phyloP scores from a whole-genome alignment of 2,888 invertebrate species.

The Cryptocheilus praepositus region DNA sequence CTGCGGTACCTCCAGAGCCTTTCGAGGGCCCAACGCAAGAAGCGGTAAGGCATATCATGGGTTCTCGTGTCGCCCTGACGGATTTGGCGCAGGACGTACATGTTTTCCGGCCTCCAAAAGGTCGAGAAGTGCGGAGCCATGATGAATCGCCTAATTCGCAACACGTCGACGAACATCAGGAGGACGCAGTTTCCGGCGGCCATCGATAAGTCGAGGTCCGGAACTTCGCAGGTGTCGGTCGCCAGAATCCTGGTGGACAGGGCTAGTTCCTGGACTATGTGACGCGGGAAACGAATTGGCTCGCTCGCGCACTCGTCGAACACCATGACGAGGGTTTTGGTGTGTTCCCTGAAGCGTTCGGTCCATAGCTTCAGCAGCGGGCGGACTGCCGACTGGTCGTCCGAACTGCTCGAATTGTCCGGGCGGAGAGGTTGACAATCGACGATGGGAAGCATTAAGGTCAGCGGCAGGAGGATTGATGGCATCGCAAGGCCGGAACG shows the following conservation, averaged over 20 bases:
- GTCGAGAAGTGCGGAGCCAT: not conserved
- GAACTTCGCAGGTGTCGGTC: not conserved
- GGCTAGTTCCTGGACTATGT: not conserved
- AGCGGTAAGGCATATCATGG: not conserved
- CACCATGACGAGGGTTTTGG: not conserved
- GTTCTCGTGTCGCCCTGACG: not conserved
- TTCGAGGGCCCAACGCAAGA: constrained; percentile 34
- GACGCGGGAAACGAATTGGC: too few species aligned
- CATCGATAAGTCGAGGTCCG: not conserved
- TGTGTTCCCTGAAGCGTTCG: not conserved
- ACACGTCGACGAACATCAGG: constrained; percentile 4
- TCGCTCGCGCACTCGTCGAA: not conserved
- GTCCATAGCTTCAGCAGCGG: not conserved
- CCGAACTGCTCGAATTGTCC: not conserved
- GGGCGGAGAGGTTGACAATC: not conserved
- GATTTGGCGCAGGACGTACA: constrained; percentile 5
- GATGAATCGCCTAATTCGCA: not conserved
- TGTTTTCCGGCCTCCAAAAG: constrained; percentile 10
- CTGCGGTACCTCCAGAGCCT: not conserved
- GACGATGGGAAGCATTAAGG: not conserved
- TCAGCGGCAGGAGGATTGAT: not conserved
- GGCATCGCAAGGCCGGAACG: too few species aligned
- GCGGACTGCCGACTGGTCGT: not conserved
- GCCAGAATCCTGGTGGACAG: not conserved
- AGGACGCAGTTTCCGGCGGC: not conserved